A percentile compares a stretch with the other conserved stretches of the same genome.
Evolutionary conservation across 2,113 vertebrate species (phyloP).

Genomic region (Semnornis frantzii): DNA sequence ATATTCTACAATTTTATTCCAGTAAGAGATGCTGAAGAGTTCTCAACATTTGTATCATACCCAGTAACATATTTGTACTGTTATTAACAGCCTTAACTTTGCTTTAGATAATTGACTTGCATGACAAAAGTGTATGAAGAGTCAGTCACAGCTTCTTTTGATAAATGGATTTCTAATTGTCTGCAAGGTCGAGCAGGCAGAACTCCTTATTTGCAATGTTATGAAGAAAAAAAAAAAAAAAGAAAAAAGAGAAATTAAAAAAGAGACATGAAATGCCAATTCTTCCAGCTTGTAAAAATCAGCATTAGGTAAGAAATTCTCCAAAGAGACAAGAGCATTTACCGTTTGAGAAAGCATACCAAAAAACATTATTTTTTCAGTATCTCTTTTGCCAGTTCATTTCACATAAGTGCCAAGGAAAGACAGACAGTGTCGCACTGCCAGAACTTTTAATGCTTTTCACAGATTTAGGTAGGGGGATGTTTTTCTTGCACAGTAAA

Average conservation of each 20-base stretch:
- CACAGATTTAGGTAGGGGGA: neutral
- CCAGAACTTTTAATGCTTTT: constrained; percentile 68
- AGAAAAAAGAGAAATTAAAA: neutral
- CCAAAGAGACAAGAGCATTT: constrained; percentile 73
- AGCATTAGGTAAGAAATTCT: constrained; percentile 69
- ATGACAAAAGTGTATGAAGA: neutral
- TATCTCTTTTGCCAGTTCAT: constrained; percentile 82
- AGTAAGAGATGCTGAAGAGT: neutral
- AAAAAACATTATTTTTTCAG: constrained; percentile 75
- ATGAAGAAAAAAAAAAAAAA: neutral
- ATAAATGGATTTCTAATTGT: neutral
- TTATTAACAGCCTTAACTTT: neutral
- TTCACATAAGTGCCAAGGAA: constrained; percentile 75
- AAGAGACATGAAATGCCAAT: constrained; percentile 1
- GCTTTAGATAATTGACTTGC: neutral
- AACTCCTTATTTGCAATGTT: neutral
- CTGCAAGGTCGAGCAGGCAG: neutral
- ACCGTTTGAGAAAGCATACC: constrained; percentile 76
- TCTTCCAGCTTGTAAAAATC: constrained; percentile 70
- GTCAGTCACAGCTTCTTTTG: neutral
- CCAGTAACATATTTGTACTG: neutral
- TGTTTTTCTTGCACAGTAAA: constrained; percentile 4
- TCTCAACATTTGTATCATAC: neutral
- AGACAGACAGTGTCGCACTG: constrained; percentile 77
- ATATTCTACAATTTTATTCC: neutral